Evolutionary conservation across 2,888 invertebrate species (phyloP).

Genomic region (Orthonychiurus folsomi): DNA sequence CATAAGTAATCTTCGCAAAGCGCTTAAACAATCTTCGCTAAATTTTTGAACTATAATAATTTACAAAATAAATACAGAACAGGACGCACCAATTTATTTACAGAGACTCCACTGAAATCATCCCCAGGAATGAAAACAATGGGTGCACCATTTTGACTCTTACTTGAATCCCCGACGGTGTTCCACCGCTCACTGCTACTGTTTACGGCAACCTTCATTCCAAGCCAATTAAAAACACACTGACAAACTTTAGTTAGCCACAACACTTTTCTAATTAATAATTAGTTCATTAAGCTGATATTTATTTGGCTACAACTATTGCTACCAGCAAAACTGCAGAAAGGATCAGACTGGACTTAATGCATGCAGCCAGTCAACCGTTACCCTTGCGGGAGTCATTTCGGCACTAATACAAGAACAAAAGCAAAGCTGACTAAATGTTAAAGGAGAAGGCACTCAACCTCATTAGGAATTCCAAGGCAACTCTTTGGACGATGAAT

Average conservation of each 20-base stretch:
- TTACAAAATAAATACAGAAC: neutral
- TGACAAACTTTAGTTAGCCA: no score
- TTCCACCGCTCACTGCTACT: neutral
- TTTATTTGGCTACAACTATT: no score
- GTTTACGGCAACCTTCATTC: neutral
- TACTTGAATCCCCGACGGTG: neutral
- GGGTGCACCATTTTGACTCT: neutral
- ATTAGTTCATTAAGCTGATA: no score
- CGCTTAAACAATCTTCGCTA: neutral
- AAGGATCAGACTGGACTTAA: no score
- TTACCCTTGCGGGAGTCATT: no score
- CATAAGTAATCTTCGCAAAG: neutral
- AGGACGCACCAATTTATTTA: slow-evolving; percentile 3
- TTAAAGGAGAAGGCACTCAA: neutral
- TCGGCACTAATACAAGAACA: no score
- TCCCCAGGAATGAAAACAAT: slow-evolving; percentile 1
- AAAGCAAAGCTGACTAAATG: neutral
- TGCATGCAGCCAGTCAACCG: no score
- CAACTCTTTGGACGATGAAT: neutral
- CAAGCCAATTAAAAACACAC: neutral
- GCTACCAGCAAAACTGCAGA: no score
- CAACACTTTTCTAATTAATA: no score
- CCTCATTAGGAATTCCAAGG: neutral
- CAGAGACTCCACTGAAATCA: slow-evolving; percentile 8
- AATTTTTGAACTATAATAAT: neutral